Percentiles rank a stretch among this genome's conserved stretches.
These are phyloP conservation scores for Cryptus armator DNA, from an alignment of 2,888 invertebrate genomes.

Conservation along the genomic window DNA sequence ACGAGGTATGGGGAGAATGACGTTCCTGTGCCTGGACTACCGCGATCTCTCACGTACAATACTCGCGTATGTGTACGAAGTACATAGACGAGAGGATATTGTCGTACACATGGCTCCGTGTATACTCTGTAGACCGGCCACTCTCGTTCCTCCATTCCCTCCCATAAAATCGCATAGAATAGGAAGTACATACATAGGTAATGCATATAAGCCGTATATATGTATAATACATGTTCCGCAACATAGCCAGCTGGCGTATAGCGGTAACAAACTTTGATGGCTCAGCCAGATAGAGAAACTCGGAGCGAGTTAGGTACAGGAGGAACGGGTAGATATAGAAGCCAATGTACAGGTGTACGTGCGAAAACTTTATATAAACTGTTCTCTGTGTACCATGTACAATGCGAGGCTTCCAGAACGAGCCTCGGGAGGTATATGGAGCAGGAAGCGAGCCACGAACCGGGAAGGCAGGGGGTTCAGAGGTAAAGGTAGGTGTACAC, in stretches of 20 bases:
- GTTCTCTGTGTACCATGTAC: neutral
- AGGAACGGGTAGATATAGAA: neutral
- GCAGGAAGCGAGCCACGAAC: conserved; percentile 74
- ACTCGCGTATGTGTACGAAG: neutral
- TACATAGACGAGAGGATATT: neutral
- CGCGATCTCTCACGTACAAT: neutral
- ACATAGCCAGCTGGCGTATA: neutral
- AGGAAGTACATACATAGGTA: neutral
- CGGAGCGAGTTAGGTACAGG: neutral
- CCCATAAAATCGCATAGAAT: neutral
- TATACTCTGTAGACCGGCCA: neutral
- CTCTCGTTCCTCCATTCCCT: neutral
- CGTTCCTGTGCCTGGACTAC: conserved; percentile 35
- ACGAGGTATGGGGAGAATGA: conserved; percentile 36
- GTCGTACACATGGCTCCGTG: neutral
- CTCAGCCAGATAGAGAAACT: conserved; percentile 25
- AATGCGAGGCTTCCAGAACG: neutral
- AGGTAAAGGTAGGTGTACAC: conserved; percentile 57
- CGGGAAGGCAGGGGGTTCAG: conserved; percentile 74
- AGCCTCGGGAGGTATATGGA: conserved; percentile 59
- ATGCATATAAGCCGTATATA: neutral
- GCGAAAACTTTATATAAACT: neutral
- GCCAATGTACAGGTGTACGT: conserved; percentile 17
- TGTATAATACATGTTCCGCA: neutral
- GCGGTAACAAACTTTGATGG: conserved; percentile 40